These are phyloP conservation scores for Sprattus sprattus DNA, from an alignment of 2,113 vertebrate genomes.

Conservation along the genomic window DNA sequence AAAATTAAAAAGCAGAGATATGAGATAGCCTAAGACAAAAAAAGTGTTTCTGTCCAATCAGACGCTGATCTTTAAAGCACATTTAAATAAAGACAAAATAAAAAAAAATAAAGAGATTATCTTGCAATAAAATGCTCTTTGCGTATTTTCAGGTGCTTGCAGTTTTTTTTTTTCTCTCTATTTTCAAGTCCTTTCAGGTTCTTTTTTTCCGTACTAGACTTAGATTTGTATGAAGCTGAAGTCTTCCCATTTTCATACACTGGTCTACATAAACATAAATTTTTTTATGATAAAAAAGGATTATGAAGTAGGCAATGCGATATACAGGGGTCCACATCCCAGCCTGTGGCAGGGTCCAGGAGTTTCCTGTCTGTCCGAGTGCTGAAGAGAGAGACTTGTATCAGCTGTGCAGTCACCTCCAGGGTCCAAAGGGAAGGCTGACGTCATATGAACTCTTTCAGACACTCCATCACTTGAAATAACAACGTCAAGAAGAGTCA, in stretches of 20 bases:
- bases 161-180: not conserved
- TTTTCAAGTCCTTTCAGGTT: not conserved
- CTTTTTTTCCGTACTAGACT: not conserved
- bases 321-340: constrained; percentile 45
- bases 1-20: not conserved
- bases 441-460: constrained; percentile 26
- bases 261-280: not conserved
- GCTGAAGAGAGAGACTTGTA: constrained; percentile 36
- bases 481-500: not conserved
- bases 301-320: constrained; percentile 42
- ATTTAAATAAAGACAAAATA: too few relatives aligned
- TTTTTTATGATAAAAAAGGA: constrained; percentile 33
- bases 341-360: constrained; percentile 35
- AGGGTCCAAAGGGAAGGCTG: constrained; percentile 11
- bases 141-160: not conserved
- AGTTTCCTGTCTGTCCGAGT: constrained; percentile 40
- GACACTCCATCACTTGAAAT: not conserved
- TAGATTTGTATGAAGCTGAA: not conserved
- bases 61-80: too few relatives aligned
- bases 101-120: too few relatives aligned
- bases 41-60: too few relatives aligned
- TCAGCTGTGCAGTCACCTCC: constrained; percentile 48
- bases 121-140: too few relatives aligned
- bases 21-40: not conserved
- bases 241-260: not conserved